Evolutionary conservation across 2,888 invertebrate species (phyloP).

Genomic region (Protophormia terraenovae): DNA sequence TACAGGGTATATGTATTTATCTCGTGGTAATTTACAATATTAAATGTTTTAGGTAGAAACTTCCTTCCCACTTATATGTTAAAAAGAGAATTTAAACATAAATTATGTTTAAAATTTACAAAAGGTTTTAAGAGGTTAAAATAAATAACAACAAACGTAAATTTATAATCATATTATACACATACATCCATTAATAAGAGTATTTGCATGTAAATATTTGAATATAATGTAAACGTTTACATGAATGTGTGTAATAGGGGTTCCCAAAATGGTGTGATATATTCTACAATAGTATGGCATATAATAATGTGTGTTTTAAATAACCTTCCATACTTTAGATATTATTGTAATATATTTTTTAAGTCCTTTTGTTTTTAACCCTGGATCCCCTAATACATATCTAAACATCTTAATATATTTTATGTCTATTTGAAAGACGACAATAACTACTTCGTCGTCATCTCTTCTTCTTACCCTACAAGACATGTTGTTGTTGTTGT

Average conservation of each 20-base stretch:
- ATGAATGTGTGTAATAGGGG: neutral
- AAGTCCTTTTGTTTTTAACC: neutral
- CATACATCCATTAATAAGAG: no score
- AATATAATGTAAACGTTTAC: neutral
- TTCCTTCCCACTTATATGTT: neutral
- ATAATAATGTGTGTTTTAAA: no score
- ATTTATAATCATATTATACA: neutral
- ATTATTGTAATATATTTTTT: neutral
- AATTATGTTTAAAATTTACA: conserved; percentile 30
- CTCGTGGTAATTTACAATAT: conserved; percentile 36
- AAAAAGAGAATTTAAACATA: neutral
- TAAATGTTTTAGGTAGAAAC: neutral
- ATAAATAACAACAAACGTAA: conserved; percentile 17
- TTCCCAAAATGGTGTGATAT: no score
- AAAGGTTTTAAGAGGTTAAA: conserved; percentile 38
- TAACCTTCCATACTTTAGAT: no score
- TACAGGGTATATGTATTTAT: conserved; percentile 1
- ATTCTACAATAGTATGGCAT: no score
- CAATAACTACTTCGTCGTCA: conserved; percentile 8
- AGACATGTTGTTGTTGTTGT: neutral
- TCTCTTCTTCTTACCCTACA: neutral
- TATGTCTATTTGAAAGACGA: neutral
- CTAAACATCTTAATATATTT: neutral
- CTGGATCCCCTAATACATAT: neutral
- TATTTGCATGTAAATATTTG: neutral